Evolutionary conservation across 2,113 vertebrate species (phyloP), one percentile per base, ranked within the genome.

Genomic region (Pluvialis apricaria): DNA sequence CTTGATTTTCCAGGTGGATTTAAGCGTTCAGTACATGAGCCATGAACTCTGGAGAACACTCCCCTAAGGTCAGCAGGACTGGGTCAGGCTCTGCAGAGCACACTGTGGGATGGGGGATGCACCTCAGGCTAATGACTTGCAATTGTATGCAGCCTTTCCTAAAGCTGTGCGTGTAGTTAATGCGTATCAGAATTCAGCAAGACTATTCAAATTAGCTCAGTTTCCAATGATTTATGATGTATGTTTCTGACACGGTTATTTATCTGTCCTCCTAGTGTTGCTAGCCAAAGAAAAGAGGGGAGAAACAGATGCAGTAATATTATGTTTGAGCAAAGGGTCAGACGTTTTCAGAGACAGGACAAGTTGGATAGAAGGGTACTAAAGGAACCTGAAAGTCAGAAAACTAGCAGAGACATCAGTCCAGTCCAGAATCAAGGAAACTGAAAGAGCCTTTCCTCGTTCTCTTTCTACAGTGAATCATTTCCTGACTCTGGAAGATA

Each of bases 41-140:
- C 91, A 73, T 94, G 94, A 97, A 92, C 95, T 94, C 97, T 94
- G 89, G 58, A 95, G 70, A 97, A 21, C 81, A 80, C 95, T 94
- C 78, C 89, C 58, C 10, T 38, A 82, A 97, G 88, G 94, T 96
- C 90, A 79, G 61, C 72, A 62, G 49, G n/a, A 15, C 60, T 13
- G 20, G 90, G 58, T 92, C 85, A 96, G 81, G n/a, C 69, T 92
- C 88, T 52, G 77, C 65, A 55, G 65, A 96, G 65, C 73, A 61
- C 70, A 24, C 66, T 21, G 65, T 71, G 92, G 86, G 87, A 87
- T 91, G 84, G 55, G 84, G 86, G 95, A 91, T 94, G 88, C 77
- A 85, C 86, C 83, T 82, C 70, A 87, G 92, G 88, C 96, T 94
- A 96, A 97, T 87, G 90, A 91, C 69, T 93, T 70, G 44, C 51